Conservation (phyloP, 2,113 vertebrate genomes). For the Petroica traversi region DNA sequence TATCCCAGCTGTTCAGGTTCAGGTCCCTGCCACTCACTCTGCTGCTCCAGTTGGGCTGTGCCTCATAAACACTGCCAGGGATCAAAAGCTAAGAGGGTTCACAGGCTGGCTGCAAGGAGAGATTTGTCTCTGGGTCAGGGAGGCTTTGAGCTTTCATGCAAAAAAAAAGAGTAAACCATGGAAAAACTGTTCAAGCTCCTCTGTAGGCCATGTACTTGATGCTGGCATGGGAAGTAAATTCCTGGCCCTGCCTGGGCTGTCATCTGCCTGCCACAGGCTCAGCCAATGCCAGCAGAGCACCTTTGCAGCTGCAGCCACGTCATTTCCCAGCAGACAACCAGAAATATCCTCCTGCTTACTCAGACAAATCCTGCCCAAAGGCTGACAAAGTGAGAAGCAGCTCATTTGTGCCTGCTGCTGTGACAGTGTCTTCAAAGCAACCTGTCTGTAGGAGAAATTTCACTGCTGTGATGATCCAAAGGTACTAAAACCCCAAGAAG, state of each 20-base stretch:
- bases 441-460: background rate
- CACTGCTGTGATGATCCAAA: background rate
- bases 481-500: background rate
- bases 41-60: background rate
- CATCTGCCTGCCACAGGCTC: background rate
- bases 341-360: background rate
- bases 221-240: background rate
- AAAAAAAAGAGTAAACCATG: background rate
- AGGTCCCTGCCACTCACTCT: background rate
- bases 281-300: background rate
- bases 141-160: background rate
- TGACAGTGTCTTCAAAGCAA: background rate
- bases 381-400: background rate
- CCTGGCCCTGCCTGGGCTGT: background rate
- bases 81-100: background rate
- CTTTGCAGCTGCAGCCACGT: background rate
- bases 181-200: background rate
- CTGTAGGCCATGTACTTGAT: background rate
- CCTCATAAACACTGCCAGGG: background rate
- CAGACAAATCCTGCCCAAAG: background rate
- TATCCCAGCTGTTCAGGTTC: conserved; percentile 23
- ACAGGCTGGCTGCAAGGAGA: background rate
- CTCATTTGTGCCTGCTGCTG: background rate
- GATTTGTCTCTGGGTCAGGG: background rate
- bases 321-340: background rate